Evolutionary conservation across 2,797 vertebrate genomes (phyloP).

Genomic region (Hylomyscus alleni): DNA sequence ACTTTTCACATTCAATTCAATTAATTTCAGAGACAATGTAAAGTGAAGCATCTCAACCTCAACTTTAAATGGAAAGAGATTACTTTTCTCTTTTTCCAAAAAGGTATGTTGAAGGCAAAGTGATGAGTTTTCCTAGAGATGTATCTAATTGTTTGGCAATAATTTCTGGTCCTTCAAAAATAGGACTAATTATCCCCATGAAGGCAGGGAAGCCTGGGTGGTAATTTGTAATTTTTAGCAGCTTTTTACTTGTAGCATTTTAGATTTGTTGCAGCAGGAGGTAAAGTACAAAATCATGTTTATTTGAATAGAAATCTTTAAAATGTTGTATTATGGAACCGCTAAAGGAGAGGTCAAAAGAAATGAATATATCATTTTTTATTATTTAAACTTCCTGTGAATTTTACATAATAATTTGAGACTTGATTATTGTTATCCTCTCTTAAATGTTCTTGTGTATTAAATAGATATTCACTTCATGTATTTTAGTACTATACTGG

Average conservation of each 20-base stretch:
- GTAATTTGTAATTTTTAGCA: constrained; percentile 82
- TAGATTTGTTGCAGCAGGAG: constrained; percentile 78
- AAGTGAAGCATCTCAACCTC: constrained; percentile 38
- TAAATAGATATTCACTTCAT: background rate
- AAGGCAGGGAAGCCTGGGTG: constrained; percentile 74
- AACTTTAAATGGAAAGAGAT: constrained; percentile 56
- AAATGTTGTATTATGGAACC: constrained; percentile 59
- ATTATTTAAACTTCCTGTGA: constrained; percentile 35
- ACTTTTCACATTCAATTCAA: background rate
- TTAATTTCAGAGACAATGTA: constrained; percentile 45
- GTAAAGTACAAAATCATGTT: constrained; percentile 79
- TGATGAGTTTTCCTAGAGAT: constrained; percentile 69
- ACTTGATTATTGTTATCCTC: background rate
- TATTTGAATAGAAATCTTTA: constrained; percentile 77
- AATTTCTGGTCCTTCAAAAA: constrained; percentile 82
- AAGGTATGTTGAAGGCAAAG: constrained; percentile 58
- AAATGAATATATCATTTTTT: constrained; percentile 44
- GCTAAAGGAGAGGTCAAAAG: constrained; percentile 13
- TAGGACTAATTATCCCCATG: constrained; percentile 81
- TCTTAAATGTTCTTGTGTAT: constrained; percentile 26
- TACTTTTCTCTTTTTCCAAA: constrained; percentile 60
- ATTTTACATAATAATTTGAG: background rate
- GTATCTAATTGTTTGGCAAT: constrained; percentile 82
- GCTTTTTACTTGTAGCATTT: constrained; percentile 79
- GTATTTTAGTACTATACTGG: background rate